Evolutionary conservation across 2,113 vertebrate species (phyloP).

Genomic region (Tragelaphus imberbis): DNA sequence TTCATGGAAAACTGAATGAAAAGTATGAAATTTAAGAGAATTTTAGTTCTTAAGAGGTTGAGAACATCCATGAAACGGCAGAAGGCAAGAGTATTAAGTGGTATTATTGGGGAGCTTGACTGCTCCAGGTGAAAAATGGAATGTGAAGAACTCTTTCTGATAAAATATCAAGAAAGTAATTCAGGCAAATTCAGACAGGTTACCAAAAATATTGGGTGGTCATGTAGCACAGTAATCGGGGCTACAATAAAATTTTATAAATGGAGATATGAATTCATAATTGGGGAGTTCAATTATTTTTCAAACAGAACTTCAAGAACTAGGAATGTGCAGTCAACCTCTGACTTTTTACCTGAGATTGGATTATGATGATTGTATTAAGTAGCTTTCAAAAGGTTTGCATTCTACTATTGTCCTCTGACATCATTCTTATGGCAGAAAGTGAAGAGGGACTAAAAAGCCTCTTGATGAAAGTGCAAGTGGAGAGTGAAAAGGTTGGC

Average conservation of each 20-base stretch:
- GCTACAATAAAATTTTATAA: not conserved
- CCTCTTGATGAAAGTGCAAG: too few species aligned
- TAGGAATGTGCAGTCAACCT: not conserved
- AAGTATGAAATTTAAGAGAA: not conserved
- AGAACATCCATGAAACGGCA: not conserved
- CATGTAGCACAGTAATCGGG: accelerated
- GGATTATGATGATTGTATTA: not conserved
- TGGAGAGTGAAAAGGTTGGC: too few species aligned
- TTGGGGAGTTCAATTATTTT: not conserved
- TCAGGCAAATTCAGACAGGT: not conserved
- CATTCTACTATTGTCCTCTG: not conserved
- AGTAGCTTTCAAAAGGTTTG: not conserved
- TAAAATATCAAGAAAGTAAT: not conserved
- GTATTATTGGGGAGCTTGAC: not conserved
- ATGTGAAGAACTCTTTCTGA: not conserved
- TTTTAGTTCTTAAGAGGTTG: not conserved
- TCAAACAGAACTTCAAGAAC: not conserved
- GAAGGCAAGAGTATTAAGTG: not conserved
- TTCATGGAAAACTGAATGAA: not conserved
- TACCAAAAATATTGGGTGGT: not conserved
- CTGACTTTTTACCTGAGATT: not conserved
- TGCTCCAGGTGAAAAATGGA: not conserved
- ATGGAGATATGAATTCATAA: not conserved
- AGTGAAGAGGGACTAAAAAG: too few species aligned
- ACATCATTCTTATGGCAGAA: too few species aligned